Conservation (phyloP, 1,140 invertebrate genomes). For the Sinonovacula constricta region DNA sequence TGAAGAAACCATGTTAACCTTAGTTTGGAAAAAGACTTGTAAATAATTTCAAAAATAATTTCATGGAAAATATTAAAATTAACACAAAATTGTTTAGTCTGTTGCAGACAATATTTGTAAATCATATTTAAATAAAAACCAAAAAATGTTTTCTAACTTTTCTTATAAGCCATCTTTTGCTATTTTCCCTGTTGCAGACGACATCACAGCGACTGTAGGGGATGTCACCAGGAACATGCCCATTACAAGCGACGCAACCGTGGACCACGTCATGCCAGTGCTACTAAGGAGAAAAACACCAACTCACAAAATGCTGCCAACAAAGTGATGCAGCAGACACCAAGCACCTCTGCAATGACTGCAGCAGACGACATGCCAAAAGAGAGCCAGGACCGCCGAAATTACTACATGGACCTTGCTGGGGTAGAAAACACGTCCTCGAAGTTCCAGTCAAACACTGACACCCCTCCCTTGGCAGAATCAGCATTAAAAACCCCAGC, state of each 20-base stretch:
- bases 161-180: neutral
- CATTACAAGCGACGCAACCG: constrained; percentile 67
- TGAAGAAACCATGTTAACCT: too few species aligned
- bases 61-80: too few species aligned
- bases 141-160: too few species aligned
- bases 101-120: too few species aligned
- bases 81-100: too few species aligned
- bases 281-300: constrained; percentile 40
- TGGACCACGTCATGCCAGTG: constrained; percentile 35
- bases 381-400: constrained; percentile 76
- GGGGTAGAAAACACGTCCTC: constrained; percentile 77
- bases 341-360: constrained; percentile 40
- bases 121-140: too few species aligned
- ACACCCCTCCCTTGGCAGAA: constrained; percentile 45
- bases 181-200: constrained; percentile 65
- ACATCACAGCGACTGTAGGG: constrained; percentile 71
- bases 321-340: neutral
- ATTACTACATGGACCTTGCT: constrained; percentile 79
- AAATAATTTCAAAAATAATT: too few species aligned
- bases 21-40: too few species aligned
- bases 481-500: constrained; percentile 52
- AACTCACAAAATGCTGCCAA: neutral
- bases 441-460: constrained; percentile 59
- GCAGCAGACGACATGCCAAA: constrained; percentile 56
- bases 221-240: constrained; percentile 57